Conservation (phyloP, 2,797 vertebrate genomes). For the Meriones psammophilus region DNA sequence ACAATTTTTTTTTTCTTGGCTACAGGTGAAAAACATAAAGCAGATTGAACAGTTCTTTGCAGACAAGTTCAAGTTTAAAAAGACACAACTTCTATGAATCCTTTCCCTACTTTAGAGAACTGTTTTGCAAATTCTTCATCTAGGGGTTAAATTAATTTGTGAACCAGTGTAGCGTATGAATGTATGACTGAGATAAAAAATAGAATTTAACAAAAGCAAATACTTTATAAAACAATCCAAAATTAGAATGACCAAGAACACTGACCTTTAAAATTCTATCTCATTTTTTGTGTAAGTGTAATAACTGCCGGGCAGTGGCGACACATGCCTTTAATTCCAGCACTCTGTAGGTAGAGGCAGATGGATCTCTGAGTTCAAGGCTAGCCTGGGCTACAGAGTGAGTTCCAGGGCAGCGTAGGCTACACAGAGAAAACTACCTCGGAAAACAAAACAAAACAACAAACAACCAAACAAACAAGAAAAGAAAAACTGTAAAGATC, state of each 20-base stretch:
- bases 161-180: background rate
- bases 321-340: background rate
- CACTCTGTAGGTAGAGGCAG: background rate
- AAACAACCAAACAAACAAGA: background rate
- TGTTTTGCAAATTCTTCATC: background rate
- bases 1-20: constrained; percentile 17
- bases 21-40: constrained; percentile 26
- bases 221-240: constrained; percentile 34
- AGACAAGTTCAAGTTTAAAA: constrained; percentile 18
- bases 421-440: background rate
- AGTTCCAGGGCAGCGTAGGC: background rate
- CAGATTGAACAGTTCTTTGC: background rate
- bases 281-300: background rate
- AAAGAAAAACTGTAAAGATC: background rate
- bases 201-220: constrained; percentile 8
- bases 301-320: background rate
- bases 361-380: background rate
- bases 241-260: background rate
- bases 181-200: background rate
- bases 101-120: background rate
- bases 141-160: background rate
- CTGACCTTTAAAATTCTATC: constrained; percentile 35
- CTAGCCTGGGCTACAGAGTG: background rate
- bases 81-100: background rate
- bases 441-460: background rate